Percentiles rank a stretch among this genome's conserved stretches.
These are phyloP conservation scores for Thunnus maccoyii DNA, from an alignment of 2,113 vertebrate genomes.

Conservation along the genomic window DNA sequence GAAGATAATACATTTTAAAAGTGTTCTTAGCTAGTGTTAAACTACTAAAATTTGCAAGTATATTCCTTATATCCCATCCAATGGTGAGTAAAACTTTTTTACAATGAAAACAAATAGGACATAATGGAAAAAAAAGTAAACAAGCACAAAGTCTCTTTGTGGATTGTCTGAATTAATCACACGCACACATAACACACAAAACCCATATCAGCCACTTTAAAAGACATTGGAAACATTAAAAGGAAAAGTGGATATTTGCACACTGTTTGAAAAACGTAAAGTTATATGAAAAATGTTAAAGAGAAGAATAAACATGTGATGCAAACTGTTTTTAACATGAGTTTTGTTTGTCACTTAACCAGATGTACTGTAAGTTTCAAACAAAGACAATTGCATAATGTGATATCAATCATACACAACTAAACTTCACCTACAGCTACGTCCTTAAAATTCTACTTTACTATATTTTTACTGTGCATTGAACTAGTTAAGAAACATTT, in stretches of 20 bases:
- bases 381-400: constrained; percentile 64
- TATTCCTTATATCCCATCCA: constrained; percentile 67
- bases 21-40: constrained; percentile 68
- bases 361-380: constrained; percentile 42
- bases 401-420: constrained; percentile 44
- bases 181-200: constrained; percentile 15
- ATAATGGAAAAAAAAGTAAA: constrained; percentile 55
- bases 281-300: constrained; percentile 4
- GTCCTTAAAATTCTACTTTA: constrained; percentile 51
- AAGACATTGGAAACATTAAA: constrained; percentile 48
- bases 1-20: constrained; percentile 71
- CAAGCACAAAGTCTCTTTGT: constrained; percentile 59
- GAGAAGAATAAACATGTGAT: constrained; percentile 22
- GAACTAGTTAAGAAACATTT: constrained; percentile 46
- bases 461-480: constrained; percentile 62
- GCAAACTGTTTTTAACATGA: constrained; percentile 23
- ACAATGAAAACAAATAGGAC: constrained; percentile 59
- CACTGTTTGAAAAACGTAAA: constrained; percentile 42
- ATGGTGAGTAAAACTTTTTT: constrained; percentile 58
- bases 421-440: constrained; percentile 47
- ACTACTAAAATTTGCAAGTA: constrained; percentile 71
- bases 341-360: constrained; percentile 21
- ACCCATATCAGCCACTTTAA: constrained; percentile 18
- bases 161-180: constrained; percentile 74
- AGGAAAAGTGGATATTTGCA: constrained; percentile 32